Evolutionary conservation across 2,888 invertebrate genomes (phyloP), one percentile per base, ranked within the genome.

Genomic region (Melieria omissa): DNA sequence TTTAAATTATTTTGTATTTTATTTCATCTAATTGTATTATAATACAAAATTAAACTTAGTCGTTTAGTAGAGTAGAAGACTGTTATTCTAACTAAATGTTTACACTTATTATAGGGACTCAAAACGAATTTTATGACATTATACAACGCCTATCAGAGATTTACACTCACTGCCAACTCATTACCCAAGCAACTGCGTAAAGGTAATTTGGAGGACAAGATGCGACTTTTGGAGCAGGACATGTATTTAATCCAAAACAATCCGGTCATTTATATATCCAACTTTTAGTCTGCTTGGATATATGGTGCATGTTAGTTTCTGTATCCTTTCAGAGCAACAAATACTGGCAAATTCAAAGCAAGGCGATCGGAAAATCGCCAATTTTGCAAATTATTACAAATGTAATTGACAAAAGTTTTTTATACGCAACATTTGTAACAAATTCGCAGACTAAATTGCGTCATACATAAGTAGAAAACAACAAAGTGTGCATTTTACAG

Each of bases 81-180:
- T 29, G 29, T 29, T 29, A 3, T 29, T 29, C 29, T 29, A 29
- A 29, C 29, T 29, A 29, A 29, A 29, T 29, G 3, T 29, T 29
- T 29, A 29, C 29, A 29, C 29, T 29, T 29, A 29, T n/a, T 52
- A 52, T 81, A 93, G 92, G 93, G 93, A n/a, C 86, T 95, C 79
- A 93, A 95, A 83, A 88, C 90, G 66, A 95, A 95, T 83, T 95
- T 96, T 93, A 91, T 92, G 74, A 90, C 94, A 78, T 88, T 94
- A 84, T 95, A 95, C 86, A 92, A 92, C 78, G 90, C 90, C 41
- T 97, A 94, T 84, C 93, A 95, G 78, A 90, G 92, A 67, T 88
- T 96, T 66, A 95, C 97, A 0, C 92, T 97, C 83, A 88, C 95
- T 12, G 95, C 93, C 0, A 96, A 97, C 82, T 96, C 96, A 0